Conservation (phyloP, 2,888 invertebrate genomes). For the Cheilosia vulpina region DNA sequence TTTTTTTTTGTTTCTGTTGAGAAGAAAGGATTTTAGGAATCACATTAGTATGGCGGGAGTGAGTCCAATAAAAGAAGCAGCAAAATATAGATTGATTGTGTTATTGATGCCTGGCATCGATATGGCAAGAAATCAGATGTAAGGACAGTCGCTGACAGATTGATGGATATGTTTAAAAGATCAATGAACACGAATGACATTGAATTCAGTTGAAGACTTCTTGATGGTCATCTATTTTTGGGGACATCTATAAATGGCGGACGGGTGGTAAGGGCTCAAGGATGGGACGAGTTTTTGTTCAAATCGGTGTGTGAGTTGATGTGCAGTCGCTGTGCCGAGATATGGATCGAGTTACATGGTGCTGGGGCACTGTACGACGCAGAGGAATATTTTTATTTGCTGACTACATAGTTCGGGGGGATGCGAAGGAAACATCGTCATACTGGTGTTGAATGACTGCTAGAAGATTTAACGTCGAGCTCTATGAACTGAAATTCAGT, state of each 20-base stretch:
- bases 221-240: constrained; percentile 66
- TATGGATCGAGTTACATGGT: background rate
- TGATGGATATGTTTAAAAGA: constrained; percentile 66
- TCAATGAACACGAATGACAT: constrained; percentile 61
- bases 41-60: constrained; percentile 40
- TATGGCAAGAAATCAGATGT: constrained; percentile 12
- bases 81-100: constrained; percentile 60
- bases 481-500: too few species aligned
- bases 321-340: background rate
- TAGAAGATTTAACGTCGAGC: too few species aligned
- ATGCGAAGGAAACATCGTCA: too few species aligned
- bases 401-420: too few species aligned
- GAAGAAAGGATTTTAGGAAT: constrained; percentile 43
- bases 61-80: constrained; percentile 1
- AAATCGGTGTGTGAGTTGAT: background rate
- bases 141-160: constrained; percentile 62
- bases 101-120: constrained; percentile 58
- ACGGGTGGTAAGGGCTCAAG: background rate
- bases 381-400: too few species aligned
- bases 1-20: background rate
- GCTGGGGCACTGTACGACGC: too few species aligned
- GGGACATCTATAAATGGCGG: constrained; percentile 14
- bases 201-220: constrained; percentile 56
- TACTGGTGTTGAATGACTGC: too few species aligned
- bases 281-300: background rate